phyloP scores from a whole-genome alignment of 2,113 vertebrate genomes.

The Seriola rivoliana region DNA sequence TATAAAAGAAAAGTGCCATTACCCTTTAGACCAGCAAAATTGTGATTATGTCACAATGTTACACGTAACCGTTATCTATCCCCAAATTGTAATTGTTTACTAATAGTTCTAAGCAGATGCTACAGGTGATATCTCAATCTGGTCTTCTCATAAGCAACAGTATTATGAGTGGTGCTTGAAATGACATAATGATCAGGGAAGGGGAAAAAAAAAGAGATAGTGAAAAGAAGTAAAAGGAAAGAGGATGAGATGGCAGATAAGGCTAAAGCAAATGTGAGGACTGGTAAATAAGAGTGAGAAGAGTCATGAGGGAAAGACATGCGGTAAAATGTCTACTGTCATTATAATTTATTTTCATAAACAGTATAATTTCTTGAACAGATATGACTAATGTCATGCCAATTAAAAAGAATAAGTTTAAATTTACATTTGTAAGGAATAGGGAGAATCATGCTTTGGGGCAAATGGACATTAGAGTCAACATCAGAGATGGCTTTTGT shows the following conservation, averaged over 20 bases:
- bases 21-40: background rate
- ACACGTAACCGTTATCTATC: background rate
- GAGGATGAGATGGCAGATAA: constrained; percentile 1
- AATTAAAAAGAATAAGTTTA: background rate
- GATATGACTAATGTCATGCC: background rate
- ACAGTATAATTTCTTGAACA: background rate
- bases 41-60: background rate
- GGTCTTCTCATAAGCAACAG: constrained; percentile 9
- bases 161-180: background rate
- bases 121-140: constrained; percentile 2
- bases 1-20: background rate
- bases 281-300: background rate
- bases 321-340: too few relatives aligned
- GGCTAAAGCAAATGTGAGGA: background rate
- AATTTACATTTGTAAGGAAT: constrained; percentile 2
- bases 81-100: background rate
- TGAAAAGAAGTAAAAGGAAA: background rate
- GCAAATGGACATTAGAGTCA: constrained; percentile 1
- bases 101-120: background rate
- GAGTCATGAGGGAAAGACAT: background rate
- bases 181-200: background rate
- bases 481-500: constrained; percentile 13
- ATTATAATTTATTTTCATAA: background rate
- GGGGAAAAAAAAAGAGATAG: background rate
- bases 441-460: background rate